A percentile compares a stretch with the other conserved stretches of the same genome.
Conservation (phyloP, 2,888 invertebrate genomes). For the Hemaris fuciformis region DNA sequence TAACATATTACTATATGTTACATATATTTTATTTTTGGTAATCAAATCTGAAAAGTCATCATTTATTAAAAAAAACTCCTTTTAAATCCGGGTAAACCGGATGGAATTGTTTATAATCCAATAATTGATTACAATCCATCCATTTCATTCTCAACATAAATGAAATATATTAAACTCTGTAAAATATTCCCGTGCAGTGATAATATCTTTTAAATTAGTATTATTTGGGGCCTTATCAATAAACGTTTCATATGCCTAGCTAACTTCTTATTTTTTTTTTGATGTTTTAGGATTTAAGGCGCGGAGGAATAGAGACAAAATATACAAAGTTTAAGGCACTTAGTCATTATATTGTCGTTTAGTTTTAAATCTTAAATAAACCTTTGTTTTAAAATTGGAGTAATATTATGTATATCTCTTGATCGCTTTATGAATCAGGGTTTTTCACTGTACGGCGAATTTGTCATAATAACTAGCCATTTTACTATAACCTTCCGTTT, state of each 20-base stretch:
- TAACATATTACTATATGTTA: too few species aligned
- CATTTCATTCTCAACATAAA: background rate
- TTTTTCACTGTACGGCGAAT: background rate
- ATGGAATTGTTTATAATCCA: conserved; percentile 2
- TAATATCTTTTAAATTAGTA: background rate
- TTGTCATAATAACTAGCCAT: background rate
- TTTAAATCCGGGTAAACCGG: background rate
- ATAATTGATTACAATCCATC: background rate
- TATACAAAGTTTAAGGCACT: background rate
- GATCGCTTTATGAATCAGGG: background rate
- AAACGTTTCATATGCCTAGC: too few species aligned
- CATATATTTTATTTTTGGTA: background rate
- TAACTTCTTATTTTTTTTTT: too few species aligned
- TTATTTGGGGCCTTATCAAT: too few species aligned
- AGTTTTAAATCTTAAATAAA: background rate
- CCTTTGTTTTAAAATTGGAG: background rate
- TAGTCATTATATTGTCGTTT: background rate
- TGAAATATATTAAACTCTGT: background rate
- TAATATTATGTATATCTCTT: background rate
- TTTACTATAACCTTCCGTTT: background rate
- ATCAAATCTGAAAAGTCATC: too few species aligned
- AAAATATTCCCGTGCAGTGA: background rate
- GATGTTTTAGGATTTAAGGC: too few species aligned
- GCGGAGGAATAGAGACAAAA: too few species aligned
- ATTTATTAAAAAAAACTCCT: too few species aligned